Percentiles rank a stretch among this genome's conserved stretches.
These are phyloP conservation scores for Toxotes jaculatrix DNA, from an alignment of 2,113 vertebrate species.

Conservation along the genomic window DNA sequence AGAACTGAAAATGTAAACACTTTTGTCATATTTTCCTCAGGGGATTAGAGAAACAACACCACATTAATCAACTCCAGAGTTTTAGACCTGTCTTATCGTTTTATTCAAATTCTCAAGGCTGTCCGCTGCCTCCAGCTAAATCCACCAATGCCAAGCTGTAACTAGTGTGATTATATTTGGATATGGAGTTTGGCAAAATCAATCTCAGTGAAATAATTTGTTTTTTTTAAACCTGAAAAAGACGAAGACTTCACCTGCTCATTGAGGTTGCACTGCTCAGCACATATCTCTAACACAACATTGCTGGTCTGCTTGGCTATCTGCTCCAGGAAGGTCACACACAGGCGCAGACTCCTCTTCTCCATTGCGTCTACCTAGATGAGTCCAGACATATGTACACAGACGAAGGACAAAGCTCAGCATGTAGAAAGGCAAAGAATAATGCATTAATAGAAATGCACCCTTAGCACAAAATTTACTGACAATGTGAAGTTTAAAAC, in stretches of 20 bases:
- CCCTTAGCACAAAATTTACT: background rate
- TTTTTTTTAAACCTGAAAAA: background rate
- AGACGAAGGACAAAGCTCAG: background rate
- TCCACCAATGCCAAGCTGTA: slow-evolving; percentile 14
- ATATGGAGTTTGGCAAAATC: slow-evolving; percentile 39
- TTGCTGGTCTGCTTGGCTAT: slow-evolving; percentile 86
- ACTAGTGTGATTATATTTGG: slow-evolving; percentile 47
- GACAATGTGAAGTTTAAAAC: background rate
- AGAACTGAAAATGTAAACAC: slow-evolving; percentile 15
- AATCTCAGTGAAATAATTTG: slow-evolving; percentile 32
- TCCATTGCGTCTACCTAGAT: slow-evolving; percentile 84
- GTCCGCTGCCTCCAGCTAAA: slow-evolving; percentile 26
- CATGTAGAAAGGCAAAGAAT: background rate
- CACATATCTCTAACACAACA: slow-evolving; percentile 90
- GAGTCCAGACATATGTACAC: background rate
- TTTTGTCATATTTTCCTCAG: slow-evolving; percentile 39
- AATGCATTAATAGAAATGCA: background rate
- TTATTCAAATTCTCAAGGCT: slow-evolving; percentile 35
- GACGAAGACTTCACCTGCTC: slow-evolving; percentile 85
- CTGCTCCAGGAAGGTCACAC: slow-evolving; percentile 91
- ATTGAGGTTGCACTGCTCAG: slow-evolving; percentile 91
- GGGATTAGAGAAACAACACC: slow-evolving; percentile 31
- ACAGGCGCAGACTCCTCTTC: slow-evolving; percentile 85
- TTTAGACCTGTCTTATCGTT: slow-evolving; percentile 27
- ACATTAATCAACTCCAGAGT: slow-evolving; percentile 43